Evolutionary conservation across 2,888 invertebrate species (phyloP), one percentile per base, ranked within the genome.

Genomic region (Teinopalpus imperialis): DNA sequence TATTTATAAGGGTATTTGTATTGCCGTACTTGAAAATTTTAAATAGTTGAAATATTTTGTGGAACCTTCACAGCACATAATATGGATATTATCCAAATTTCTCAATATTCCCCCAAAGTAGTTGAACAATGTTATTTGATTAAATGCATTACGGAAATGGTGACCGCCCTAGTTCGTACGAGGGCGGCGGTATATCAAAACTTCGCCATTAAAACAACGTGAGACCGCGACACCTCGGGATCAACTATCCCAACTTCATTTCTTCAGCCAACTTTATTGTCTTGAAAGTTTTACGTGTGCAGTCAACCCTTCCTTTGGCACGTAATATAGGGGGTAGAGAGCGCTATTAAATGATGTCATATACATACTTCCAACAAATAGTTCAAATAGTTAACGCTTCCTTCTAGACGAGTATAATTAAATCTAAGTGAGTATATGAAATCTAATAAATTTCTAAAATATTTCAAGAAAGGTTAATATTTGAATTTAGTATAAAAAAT

Each of bases 121-220:
- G n/a, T 14, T 13, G 5, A 24, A 29, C 3, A 18, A 20, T 27
- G 21, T 43, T 47, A 54, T 56, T 54, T 56, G 49, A 58, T 76
- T 77, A 75, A 79, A 74, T 71, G 68, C 74, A 68, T 72, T 68
- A 61, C 56, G 65, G 66, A 61, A 70, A 70, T 65, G 69, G 66
- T 65, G 66, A 65, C 64, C 69, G 58, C 63, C 54, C 51, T 61
- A 70, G 57, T 71, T 60, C 57, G 49, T 58, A 37, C 24, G 8
- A 51, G 53, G 53, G 57, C 55, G 60, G 62, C 60, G 68, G 76
- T 85, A 81, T 81, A 81, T 82, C 79, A 81, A 75, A 85, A 83
- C 81, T 81, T 78, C 60, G 58, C 78, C 68, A 78, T 81, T 77
- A 78, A 73, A 72, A 67, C 75, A 72, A 73, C 66, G 65, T 56